Evolutionary conservation across 2,797 vertebrate genomes (phyloP), one percentile per base, ranked within the genome.

Genomic region (Gymnopithys bicolor): DNA sequence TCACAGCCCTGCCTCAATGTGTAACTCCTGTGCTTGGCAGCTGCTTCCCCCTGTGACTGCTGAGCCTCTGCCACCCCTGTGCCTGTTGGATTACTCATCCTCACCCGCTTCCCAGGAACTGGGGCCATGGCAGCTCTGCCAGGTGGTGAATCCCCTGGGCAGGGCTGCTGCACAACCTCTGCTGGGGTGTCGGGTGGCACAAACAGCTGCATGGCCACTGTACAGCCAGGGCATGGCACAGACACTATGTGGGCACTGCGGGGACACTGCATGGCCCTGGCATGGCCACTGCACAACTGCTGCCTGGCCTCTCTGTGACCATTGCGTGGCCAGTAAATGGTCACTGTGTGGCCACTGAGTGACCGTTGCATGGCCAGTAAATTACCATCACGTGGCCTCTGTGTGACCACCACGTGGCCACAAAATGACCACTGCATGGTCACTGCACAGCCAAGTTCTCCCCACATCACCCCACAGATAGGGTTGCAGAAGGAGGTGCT

Each of bases 1-100:
- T 58, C 33, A 1, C 63, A 49, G 82, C 85, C 71, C 84, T 39
- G 87, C 77, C 78, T 84, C 55, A 48, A 43, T 73, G 81, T 71
- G 63, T 79, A 87, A 93, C 91, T 68, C 27, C 68, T 43, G 78
- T 56, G 89, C 84, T 58, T 68, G 87, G 91, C 95, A 91, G 95
- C 93, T 77, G 89, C 91, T 56, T 67, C 78, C 75, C 91, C 9
- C 43, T 37, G 75, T 24, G 2, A 13, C 55, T 43, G 46, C 21
- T 5, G 46, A 77, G 59, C 52, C 48, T 70, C 45, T 28, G 52
- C 88, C 3, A 5, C 78, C 86, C 30, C 37, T 11, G 28, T 13
- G 86, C 49, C 32, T 15, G 22, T 25, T 32, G 63, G 3, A 5
- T 83, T 67, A n/a, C 82, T 93, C 92, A 83, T 91, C 87, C 71